These are phyloP conservation scores for Hydrotaea cyrtoneurina DNA, from an alignment of 2,888 invertebrate genomes.

Conservation along the genomic window DNA sequence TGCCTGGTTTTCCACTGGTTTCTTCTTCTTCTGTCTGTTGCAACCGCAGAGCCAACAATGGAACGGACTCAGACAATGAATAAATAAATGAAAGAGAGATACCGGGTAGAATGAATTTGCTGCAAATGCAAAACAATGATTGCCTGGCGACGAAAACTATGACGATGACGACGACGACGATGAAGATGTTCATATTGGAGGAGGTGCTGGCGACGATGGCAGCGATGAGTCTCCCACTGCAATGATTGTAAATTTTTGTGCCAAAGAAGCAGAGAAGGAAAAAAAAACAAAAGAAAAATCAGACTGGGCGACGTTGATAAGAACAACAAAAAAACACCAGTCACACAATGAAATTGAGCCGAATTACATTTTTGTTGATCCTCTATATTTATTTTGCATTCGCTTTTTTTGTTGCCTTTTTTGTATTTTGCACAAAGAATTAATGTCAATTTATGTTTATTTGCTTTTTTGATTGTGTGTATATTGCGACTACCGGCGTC, in stretches of 20 bases:
- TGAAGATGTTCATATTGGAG: not conserved
- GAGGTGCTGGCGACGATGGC: not conserved
- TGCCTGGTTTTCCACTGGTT: conserved; percentile 9
- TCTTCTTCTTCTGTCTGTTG: not conserved
- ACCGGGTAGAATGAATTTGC: conserved; percentile 50
- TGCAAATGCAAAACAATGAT: conserved; percentile 59
- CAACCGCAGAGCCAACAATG: conserved; percentile 4
- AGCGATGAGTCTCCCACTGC: not conserved
- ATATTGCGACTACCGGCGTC: too few species aligned
- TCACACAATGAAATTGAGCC: not conserved
- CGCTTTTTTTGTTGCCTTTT: too few species aligned
- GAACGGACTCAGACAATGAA: not conserved
- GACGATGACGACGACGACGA: not conserved
- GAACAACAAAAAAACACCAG: not conserved
- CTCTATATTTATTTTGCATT: not conserved
- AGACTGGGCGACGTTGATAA: conserved; percentile 2
- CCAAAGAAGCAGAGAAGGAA: not conserved
- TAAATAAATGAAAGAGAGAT: conserved; percentile 18
- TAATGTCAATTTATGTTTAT: not conserved
- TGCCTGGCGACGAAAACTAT: conserved; percentile 3
- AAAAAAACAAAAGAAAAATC: not conserved
- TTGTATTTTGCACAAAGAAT: conserved; percentile 7
- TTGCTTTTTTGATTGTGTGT: too few species aligned
- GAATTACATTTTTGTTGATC: conserved; percentile 30
- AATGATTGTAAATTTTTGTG: not conserved